Percentiles rank a stretch among this genome's conserved stretches.
These are phyloP conservation scores for Notospermus geniculatus DNA, from an alignment of 1,140 invertebrate genomes.

Conservation along the genomic window DNA sequence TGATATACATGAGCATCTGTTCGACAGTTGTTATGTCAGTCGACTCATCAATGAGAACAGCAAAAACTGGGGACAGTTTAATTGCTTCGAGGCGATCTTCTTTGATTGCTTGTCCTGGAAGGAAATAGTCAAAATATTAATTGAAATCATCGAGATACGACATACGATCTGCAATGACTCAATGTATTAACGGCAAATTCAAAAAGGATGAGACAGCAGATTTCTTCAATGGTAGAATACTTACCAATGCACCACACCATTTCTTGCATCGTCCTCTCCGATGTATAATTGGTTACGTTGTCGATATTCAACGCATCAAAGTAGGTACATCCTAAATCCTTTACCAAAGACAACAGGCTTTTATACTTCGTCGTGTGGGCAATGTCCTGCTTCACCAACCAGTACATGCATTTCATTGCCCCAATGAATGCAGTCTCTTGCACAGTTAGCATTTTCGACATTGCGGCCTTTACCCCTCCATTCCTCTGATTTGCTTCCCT, in stretches of 20 bases:
- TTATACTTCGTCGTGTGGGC: constrained; percentile 1
- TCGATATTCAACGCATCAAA: background rate
- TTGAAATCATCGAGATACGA: too few species aligned
- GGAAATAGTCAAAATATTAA: background rate
- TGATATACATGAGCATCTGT: constrained; percentile 5
- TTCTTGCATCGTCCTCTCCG: constrained; percentile 8
- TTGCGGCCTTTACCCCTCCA: background rate
- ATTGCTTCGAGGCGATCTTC: background rate
- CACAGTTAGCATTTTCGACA: background rate
- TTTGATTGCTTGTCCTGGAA: background rate
- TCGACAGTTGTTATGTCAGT: background rate
- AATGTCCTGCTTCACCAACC: constrained; percentile 1
- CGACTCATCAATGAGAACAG: background rate
- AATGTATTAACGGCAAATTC: too few species aligned
- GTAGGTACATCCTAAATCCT: constrained; percentile 4
- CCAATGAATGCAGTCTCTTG: background rate
- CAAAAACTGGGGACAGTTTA: background rate
- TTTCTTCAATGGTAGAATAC: too few species aligned
- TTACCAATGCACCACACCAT: constrained; percentile 2
- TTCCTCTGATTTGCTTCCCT: background rate
- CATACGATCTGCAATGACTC: background rate
- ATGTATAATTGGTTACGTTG: background rate
- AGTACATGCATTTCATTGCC: constrained; percentile 3
- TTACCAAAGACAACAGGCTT: background rate
- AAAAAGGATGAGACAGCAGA: too few species aligned